Evolutionary conservation across 2,888 invertebrate genomes (phyloP).

Genomic region (Mythimna vitellina): DNA sequence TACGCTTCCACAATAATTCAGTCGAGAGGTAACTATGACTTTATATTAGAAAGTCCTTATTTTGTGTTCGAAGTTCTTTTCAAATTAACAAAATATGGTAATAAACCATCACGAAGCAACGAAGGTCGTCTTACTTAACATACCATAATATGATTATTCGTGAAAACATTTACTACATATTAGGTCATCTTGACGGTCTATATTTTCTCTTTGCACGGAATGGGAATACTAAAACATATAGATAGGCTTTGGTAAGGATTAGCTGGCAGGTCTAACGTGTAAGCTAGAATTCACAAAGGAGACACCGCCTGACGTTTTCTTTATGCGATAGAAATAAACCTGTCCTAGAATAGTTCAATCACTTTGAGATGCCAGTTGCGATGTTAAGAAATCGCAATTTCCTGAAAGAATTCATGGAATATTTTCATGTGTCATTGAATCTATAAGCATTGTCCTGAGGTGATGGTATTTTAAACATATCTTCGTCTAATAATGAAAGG

Average conservation of each 20-base stretch:
- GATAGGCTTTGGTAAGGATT: constrained; percentile 24
- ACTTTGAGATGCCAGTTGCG: constrained; percentile 9
- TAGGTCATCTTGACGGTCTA: constrained; percentile 32
- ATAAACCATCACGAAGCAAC: constrained; percentile 43
- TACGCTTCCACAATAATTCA: constrained; percentile 9
- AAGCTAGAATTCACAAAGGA: constrained; percentile 40
- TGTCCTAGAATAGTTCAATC: constrained; percentile 17
- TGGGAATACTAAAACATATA: constrained; percentile 46
- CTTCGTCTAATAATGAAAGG: too few species aligned
- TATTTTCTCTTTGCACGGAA: constrained; percentile 35
- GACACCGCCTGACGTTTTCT: constrained; percentile 24
- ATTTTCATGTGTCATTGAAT: background rate
- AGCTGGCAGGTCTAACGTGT: constrained; percentile 8
- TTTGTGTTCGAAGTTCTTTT: constrained; percentile 48
- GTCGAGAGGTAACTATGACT: constrained; percentile 16
- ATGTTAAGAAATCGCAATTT: constrained; percentile 1
- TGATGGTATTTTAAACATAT: background rate
- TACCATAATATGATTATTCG: constrained; percentile 47
- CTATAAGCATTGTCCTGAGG: background rate
- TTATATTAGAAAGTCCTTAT: constrained; percentile 32
- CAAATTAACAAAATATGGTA: constrained; percentile 52
- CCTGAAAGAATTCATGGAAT: background rate
- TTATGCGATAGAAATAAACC: constrained; percentile 15
- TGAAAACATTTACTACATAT: constrained; percentile 32
- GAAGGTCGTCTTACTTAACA: constrained; percentile 28